Evolutionary conservation across 2,797 vertebrate genomes (phyloP), one percentile per base, ranked within the genome.

Genomic region (Sebastes matsubarae): DNA sequence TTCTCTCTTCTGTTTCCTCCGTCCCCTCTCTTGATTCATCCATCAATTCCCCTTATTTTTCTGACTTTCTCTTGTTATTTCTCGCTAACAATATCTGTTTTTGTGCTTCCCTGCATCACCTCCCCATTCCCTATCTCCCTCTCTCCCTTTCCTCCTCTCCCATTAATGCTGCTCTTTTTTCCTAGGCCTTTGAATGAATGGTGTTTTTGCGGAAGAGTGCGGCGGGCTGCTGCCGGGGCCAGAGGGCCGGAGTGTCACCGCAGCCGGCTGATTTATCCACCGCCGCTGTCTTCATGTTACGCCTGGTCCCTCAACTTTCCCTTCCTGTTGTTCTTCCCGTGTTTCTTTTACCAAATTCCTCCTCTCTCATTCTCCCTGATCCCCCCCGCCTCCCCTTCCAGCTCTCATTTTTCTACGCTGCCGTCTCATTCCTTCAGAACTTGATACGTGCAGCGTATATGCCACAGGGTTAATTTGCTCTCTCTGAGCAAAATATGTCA

Each of bases 321-420:
- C 92, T 96, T 96, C 95, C 96, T 96, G 95, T 96, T 96, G 95
- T 95, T 95, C 94, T 96, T 95, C 93, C 94, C 91, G 89, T 95
- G 90, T 94, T 94, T 93, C 93, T 94, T 93, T 94, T 88, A 88
- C 93, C 81, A 92, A 93, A 93, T 90, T 92, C 88, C 92, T 90
- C 72, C 86, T 87, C 86, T 87, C 89, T 89, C 84, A 82, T 85
- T 87, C 84, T 84, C 79, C 71, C 83, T 84, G 68, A 90, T 87
- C 80, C 34, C 85, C 69, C 27, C 36, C 68, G 34, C 64, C 38
- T 24, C 46, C 68, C 67, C 73, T 68, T 79, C 66, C 67, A 69
- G 64, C 73, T 86, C 87, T 84, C 83, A 74, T 90, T 92, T 90
- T 89, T 90, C 86, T 88, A n/a, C 67, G 74, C 68, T 58, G 85